Base-by-base conservation (phyloP, 2,888 invertebrate genomes). In the Teinopalpus imperialis region DNA sequence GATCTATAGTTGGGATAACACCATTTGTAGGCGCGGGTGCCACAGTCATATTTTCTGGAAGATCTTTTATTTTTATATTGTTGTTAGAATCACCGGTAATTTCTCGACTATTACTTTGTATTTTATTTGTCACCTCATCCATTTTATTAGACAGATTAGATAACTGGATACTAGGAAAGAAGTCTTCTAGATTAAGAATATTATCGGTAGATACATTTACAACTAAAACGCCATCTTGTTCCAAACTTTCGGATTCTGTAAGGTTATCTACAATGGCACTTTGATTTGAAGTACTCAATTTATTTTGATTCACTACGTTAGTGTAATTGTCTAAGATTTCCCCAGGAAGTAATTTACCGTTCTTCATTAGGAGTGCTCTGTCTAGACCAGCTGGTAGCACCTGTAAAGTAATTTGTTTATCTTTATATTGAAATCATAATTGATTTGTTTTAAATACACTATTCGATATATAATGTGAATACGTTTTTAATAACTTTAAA, bases 81-180 rank as follows among this genome's bases (percentile, higher is more conserved):
- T 69, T 85, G 30, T 85, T 88, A 10, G 74, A 73, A 60, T 89
- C 89, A 4, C 89, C 90, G 23, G 83, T 89, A 23, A 90, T 90
- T 65, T 90, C 90, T 51, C 90, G 64, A 50, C 88, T 90, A 40
- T 90, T 90, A 52, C 90, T 90, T 58, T 90, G 90, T 31, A 90
- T 89, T 65, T 90, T 90, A 47, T 89, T 88, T 3, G 83, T 82
- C 1, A 82, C 79, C 58, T 90, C 90, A 51, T 90, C 88, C 58
- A 76, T 76, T 74, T 81, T 86, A 35, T 73, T 80, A 2, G 80
- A 74, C 49, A 72, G 57, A 60, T 89, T 81, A 32, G 81, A 60
- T 52, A 85, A 61, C 62, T 80, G 78, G 34, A 88, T 77, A 45
- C 73, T 74, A 24, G 82, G 78, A 50, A 81, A 86, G 31, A 87